phyloP scores from a whole-genome alignment of 30 jellyfish, hydroid and myxozoan genomes.

The Mastigias papua region DNA sequence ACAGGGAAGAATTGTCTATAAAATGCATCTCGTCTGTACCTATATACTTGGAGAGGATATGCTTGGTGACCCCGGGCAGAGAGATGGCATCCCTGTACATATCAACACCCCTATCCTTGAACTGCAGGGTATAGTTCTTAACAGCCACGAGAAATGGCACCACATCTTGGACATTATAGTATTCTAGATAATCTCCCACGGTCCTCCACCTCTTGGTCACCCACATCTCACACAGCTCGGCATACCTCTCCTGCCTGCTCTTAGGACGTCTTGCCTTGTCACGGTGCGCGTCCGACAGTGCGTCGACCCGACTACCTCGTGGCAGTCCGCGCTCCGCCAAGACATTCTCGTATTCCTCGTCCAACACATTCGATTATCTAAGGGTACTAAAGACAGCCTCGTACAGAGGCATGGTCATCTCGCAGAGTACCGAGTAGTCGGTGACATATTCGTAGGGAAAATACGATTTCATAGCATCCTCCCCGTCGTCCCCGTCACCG shows the following conservation, averaged over 20 bases:
- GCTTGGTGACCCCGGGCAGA: conserved; percentile 6
- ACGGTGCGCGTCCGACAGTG: neutral
- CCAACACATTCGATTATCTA: neutral
- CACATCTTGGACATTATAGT: neutral
- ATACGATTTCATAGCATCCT: neutral
- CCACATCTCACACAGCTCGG: neutral
- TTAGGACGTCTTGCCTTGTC: neutral
- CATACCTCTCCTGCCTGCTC: neutral
- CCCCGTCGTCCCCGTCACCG: no score
- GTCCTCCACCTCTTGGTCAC: neutral
- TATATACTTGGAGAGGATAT: neutral
- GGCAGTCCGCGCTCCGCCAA: neutral
- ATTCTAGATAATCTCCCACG: neutral
- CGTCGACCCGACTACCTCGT: neutral
- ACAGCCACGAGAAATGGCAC: neutral
- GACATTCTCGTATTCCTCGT: neutral
- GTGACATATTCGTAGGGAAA: conserved; percentile 8
- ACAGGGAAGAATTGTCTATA: neutral
- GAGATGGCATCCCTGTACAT: neutral
- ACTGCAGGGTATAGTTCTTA: neutral
- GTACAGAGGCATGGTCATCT: neutral
- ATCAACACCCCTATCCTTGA: neutral
- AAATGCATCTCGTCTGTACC: neutral
- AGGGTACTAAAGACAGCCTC: neutral
- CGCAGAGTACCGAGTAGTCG: neutral